These are phyloP conservation scores for Adelges cooleyi DNA, from an alignment of 1,140 invertebrate species.

Conservation along the genomic window DNA sequence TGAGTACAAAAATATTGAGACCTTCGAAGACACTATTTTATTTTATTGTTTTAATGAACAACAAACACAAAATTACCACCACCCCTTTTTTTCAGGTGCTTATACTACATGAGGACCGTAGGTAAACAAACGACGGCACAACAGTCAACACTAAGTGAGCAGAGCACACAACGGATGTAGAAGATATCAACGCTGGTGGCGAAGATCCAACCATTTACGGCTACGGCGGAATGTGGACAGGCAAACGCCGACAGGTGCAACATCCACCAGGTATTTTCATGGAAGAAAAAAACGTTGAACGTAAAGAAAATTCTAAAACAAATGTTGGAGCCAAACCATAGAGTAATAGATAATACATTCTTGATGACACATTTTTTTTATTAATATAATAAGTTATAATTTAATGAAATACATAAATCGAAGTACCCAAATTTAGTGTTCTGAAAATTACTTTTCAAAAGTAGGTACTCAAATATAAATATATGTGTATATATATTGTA, in stretches of 20 bases:
- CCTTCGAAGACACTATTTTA: background rate
- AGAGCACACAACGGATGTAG: background rate
- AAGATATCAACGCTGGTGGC: background rate
- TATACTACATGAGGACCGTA: background rate
- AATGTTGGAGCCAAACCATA: too few species aligned
- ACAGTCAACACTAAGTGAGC: background rate
- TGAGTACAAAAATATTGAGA: background rate
- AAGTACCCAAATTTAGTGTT: too few species aligned
- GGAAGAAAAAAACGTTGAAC: background rate
- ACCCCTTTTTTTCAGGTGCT: background rate
- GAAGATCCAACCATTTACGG: background rate
- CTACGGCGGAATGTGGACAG: slow-evolving; percentile 6
- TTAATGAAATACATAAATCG: too few species aligned
- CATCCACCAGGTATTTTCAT: background rate
- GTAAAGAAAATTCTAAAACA: too few species aligned
- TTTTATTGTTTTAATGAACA: background rate
- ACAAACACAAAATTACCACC: background rate
- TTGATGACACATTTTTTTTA: too few species aligned
- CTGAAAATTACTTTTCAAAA: too few species aligned
- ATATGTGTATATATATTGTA: too few species aligned
- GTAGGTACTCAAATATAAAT: too few species aligned
- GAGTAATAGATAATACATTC: too few species aligned
- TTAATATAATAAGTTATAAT: too few species aligned
- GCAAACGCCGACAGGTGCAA: background rate
- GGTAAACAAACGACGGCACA: background rate